phyloP scores from a whole-genome alignment of 2,113 vertebrate species.

The Macquaria australasica region DNA sequence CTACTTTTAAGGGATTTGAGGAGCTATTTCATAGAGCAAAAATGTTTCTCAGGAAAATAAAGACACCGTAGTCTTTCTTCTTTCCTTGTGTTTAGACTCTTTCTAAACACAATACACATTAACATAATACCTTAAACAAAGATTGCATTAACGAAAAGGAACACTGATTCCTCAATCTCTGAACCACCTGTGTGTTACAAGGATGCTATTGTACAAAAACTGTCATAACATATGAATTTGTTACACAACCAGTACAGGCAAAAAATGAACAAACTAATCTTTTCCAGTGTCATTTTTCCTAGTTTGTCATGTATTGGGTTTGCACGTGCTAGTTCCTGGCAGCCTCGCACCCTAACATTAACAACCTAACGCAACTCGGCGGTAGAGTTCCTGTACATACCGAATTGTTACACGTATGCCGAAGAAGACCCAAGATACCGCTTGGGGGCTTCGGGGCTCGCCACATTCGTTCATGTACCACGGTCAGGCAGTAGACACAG shows the following conservation, averaged over 20 bases:
- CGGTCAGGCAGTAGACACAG: no score
- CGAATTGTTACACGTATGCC: no score
- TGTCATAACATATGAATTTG: background rate
- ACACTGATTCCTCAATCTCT: background rate
- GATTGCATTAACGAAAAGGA: background rate
- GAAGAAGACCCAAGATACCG: no score
- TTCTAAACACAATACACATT: slow-evolving; percentile 12
- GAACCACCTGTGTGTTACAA: background rate
- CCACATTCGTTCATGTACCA: no score
- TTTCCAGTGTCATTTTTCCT: background rate
- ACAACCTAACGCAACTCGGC: no score
- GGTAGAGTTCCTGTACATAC: no score
- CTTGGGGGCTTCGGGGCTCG: no score
- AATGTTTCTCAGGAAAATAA: slow-evolving; percentile 1
- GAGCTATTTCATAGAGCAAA: background rate
- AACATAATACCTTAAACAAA: slow-evolving; percentile 14
- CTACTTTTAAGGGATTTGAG: slow-evolving; percentile 32
- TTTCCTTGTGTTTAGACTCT: slow-evolving; percentile 13
- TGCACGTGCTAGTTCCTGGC: background rate
- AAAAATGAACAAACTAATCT: background rate
- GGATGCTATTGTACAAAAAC: background rate
- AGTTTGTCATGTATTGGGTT: background rate
- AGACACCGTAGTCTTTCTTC: background rate
- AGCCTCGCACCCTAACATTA: background rate
- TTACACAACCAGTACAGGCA: background rate